Evolutionary conservation across 2,888 invertebrate genomes (phyloP), one percentile per base, ranked within the genome.

Genomic region (Dryococelus australis): DNA sequence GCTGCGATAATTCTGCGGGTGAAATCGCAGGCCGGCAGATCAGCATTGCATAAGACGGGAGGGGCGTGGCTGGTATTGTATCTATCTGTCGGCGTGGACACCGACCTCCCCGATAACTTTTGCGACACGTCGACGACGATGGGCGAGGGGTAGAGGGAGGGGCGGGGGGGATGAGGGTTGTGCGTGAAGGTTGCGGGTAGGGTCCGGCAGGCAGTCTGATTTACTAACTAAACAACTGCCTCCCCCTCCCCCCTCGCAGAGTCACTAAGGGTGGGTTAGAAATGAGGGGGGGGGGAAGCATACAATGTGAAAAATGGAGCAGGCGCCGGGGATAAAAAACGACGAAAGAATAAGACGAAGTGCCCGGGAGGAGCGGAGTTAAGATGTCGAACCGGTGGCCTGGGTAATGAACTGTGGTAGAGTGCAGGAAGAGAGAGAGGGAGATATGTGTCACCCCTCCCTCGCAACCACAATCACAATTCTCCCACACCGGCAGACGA

Each of bases 161-260:
- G n/a, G n/a, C n/a, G n/a, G 80, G 16, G 80, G 80, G 80, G 26
- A 26, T 20, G 80, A 24, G 80, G 80, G 80, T 5, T 80, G 80
- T 27, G 35, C 35, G 26, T 12, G 80, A 80, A 80, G 80, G n/a
- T 26, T 26, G 43, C 27, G 83, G 20, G 35, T 24, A 28, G 83
- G 43, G 83, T 83, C 83, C 35, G 43, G 83, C 83, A n/a, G 35
- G 43, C 65, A n/a, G 65, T 28, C 83, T 83, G 83, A 83, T 83
- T 83, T 83, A 83, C 83, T 83, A 83, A 83, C 83, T 83, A 83
- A 83, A 83, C 83, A 83, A 83, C 83, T 43, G 83, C 28, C 83
- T 43, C 0, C 83, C 83, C 24, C 10, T 20, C 10, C 35, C 28
- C 6, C 83, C 83, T 27, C 83, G 6, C 35, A 3, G 24, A 4